Evolutionary conservation across 2,797 vertebrate species (phyloP).

Genomic region (Phoebastria nigripes): DNA sequence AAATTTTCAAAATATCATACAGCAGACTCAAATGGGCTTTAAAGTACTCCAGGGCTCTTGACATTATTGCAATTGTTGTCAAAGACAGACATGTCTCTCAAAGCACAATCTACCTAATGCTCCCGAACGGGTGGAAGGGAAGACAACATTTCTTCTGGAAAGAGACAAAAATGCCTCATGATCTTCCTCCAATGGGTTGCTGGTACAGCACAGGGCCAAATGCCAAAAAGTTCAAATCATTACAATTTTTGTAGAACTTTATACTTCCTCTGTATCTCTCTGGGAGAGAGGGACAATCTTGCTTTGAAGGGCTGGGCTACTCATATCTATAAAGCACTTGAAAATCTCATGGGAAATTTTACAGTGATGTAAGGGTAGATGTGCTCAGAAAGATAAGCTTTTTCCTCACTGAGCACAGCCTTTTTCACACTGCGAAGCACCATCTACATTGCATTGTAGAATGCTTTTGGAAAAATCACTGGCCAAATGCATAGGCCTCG

Average conservation of each 20-base stretch:
- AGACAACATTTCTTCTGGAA: background rate
- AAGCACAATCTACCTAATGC: background rate
- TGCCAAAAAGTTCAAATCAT: background rate
- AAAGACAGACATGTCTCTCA: background rate
- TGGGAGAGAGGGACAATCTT: background rate
- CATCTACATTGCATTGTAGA: background rate
- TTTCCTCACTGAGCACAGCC: background rate
- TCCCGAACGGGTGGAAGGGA: background rate
- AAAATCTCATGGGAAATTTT: background rate
- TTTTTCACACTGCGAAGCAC: background rate
- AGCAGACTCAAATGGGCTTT: background rate
- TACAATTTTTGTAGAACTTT: background rate
- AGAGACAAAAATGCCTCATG: background rate
- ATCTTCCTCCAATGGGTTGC: background rate
- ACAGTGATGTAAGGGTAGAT: background rate
- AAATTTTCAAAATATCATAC: background rate
- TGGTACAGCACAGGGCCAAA: background rate
- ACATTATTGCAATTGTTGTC: background rate
- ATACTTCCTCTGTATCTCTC: background rate
- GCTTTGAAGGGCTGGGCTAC: background rate
- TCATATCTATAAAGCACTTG: background rate
- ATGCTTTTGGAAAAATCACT: background rate
- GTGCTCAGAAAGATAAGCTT: background rate
- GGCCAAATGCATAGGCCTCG: background rate
- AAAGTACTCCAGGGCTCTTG: constrained; percentile 3